These are phyloP conservation scores for Potorous gilbertii DNA, from an alignment of 2,797 vertebrate genomes.

Conservation along the genomic window DNA sequence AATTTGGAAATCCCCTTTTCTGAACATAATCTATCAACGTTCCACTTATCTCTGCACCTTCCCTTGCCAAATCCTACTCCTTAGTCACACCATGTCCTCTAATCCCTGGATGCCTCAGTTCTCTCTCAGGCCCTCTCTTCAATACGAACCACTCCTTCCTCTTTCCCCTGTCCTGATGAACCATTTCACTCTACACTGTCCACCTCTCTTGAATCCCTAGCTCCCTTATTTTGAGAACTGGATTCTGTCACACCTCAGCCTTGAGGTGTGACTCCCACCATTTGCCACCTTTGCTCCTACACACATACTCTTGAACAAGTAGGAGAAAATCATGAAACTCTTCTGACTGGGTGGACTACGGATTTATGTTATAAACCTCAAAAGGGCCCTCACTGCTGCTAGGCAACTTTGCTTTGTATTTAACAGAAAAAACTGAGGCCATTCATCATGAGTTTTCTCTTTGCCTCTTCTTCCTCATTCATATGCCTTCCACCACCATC, in stretches of 20 bases:
- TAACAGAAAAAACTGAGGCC: neutral
- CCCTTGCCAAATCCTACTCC: neutral
- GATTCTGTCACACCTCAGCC: neutral
- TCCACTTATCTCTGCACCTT: neutral
- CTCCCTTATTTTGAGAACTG: neutral
- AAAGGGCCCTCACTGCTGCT: neutral
- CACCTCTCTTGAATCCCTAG: neutral
- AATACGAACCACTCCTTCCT: neutral
- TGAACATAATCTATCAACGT: neutral
- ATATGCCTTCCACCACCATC: neutral
- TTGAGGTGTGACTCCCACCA: neutral
- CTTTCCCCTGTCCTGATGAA: neutral
- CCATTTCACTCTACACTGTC: neutral
- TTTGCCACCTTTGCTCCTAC: neutral
- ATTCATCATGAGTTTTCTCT: neutral
- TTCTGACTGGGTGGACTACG: neutral
- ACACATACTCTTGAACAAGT: neutral
- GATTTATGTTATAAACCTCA: neutral
- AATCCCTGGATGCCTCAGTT: neutral
- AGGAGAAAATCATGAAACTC: neutral
- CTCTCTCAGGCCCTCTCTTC: neutral
- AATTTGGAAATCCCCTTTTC: neutral
- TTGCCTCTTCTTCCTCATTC: neutral
- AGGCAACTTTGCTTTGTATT: neutral
- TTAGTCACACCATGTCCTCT: neutral